Base-by-base conservation (phyloP, 2,888 invertebrate species). In the Parascotia fuliginaria region DNA sequence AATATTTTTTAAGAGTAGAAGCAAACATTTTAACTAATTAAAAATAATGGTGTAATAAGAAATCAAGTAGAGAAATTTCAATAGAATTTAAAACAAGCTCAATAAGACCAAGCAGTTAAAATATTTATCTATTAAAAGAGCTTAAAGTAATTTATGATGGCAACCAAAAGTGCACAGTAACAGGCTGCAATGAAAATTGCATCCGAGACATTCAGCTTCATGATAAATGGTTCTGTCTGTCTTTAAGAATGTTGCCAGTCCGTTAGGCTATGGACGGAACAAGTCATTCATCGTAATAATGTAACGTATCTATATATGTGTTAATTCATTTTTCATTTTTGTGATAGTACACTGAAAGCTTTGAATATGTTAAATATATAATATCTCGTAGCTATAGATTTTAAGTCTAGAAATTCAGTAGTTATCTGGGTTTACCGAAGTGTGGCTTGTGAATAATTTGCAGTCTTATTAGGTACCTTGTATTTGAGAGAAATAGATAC, bases 181-280 rank as follows among this genome's bases (percentile, higher is more conserved):
- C 60, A 54, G 50, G 38, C 66, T 60, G 52, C 60, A 55, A 53
- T 62, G 57, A 60, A 72, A 69, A 69, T 69, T 72, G 68, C 73
- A 67, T 70, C 60, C 45, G 53, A 61, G 73, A 70, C 61, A 62
- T 70, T 55, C 55, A 51, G 44, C 60, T 55, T 51, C 57, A 61
- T 70, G 73, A 70, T 58, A 61, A 70, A 70, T 70, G 70, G 66
- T 55, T 49, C 52, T 51, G 61, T 59, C 70, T 66, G 56, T 62
- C 57, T 65, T 66, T 62, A 62, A 70, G 46, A 66, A 66, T 63
- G 55, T 62, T 52, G 50, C 59, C 54, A 54, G 60, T 50, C 54
- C 45, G 70, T 48, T 66, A 46, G 43, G 60, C 54, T 56, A 56
- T 66, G 49, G 56, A 52, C 42, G 42, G 49, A 60, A 52, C 55